Evolutionary conservation across 2,797 vertebrate species (phyloP).

Genomic region (Sebastes minor): DNA sequence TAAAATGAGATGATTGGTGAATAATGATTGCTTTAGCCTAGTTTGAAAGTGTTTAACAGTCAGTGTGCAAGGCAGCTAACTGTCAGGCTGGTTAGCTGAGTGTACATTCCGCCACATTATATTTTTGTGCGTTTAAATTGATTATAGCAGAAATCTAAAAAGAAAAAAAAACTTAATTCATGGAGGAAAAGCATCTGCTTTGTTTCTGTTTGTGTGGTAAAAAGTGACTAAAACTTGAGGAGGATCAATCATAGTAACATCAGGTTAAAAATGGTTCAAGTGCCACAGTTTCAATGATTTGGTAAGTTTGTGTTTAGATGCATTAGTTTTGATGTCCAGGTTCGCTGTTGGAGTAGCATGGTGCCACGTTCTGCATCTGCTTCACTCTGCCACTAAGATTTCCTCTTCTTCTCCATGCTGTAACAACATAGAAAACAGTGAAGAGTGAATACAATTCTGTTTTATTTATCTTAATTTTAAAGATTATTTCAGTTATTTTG

Average conservation of each 20-base stretch:
- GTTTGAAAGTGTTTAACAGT: neutral
- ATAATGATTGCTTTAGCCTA: neutral
- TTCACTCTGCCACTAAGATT: slow-evolving; percentile 49
- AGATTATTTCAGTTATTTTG: neutral
- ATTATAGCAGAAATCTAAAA: slow-evolving; percentile 4
- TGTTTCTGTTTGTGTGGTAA: slow-evolving; percentile 13
- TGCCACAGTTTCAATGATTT: slow-evolving; percentile 24
- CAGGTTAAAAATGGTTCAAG: slow-evolving; percentile 7
- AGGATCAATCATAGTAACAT: neutral
- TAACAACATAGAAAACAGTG: slow-evolving; percentile 33
- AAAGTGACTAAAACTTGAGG: slow-evolving; percentile 36
- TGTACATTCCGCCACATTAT: slow-evolving; percentile 27
- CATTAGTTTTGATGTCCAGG: slow-evolving; percentile 17
- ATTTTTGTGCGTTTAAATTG: neutral
- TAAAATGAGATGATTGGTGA: slow-evolving; percentile 5
- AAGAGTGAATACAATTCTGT: neutral
- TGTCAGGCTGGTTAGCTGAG: neutral
- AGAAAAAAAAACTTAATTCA: neutral
- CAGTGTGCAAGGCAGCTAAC: slow-evolving; percentile 14
- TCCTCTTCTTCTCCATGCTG: slow-evolving; percentile 73
- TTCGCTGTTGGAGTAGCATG: slow-evolving; percentile 32
- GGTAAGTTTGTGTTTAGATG: slow-evolving; percentile 13
- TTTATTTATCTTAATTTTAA: neutral
- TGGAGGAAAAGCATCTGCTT: neutral
- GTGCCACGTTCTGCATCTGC: neutral